Conservation (phyloP, 2,113 vertebrate species). For the Cyanoramphus novaezelandiae region DNA sequence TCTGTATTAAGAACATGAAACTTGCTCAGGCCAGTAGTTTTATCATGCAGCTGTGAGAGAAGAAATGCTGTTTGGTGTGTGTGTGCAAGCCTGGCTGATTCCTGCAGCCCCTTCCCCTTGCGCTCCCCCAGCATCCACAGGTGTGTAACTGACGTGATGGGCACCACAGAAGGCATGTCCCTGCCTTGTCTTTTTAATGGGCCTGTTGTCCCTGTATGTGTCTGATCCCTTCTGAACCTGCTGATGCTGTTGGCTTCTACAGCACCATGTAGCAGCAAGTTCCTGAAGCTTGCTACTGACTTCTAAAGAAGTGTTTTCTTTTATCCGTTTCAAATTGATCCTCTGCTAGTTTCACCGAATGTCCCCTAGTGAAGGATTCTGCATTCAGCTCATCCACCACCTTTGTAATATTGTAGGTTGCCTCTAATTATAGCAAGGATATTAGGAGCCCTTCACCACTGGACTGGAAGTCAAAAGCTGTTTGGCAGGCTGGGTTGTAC, state of each 20-base stretch:
- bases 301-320: conserved; percentile 8
- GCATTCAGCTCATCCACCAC: not conserved
- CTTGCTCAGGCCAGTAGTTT: not conserved
- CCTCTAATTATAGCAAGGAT: conserved; percentile 32
- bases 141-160: not conserved
- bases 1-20: not conserved
- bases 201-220: not conserved
- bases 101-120: not conserved
- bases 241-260: not conserved
- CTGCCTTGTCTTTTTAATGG: not conserved
- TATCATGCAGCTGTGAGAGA: not conserved
- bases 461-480: not conserved
- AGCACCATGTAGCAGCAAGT: not conserved
- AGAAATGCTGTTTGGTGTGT: not conserved
- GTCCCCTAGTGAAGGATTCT: not conserved
- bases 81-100: not conserved
- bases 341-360: not conserved
- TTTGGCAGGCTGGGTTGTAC: not conserved
- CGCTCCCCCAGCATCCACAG: not conserved
- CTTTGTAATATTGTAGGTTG: not conserved
- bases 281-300: not conserved
- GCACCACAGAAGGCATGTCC: not conserved
- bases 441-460: not conserved
- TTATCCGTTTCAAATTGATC: not conserved
- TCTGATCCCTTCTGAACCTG: conserved; percentile 8